Evolutionary conservation across 2,797 vertebrate genomes (phyloP).

Genomic region (Periophthalmus magnuspinnatus): DNA sequence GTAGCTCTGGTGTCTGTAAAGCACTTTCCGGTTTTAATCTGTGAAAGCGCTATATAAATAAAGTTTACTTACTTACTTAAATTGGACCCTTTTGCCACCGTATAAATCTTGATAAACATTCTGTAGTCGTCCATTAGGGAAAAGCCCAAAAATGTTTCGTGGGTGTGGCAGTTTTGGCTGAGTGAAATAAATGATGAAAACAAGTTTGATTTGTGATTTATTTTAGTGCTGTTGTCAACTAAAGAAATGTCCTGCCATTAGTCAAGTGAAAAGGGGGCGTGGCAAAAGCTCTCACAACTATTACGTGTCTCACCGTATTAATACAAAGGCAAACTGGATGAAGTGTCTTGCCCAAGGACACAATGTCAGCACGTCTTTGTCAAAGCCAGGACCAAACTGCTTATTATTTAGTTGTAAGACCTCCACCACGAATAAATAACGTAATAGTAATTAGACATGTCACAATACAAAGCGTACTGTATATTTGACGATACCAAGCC

Average conservation of each 20-base stretch:
- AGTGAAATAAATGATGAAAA: background rate
- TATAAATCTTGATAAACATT: no score
- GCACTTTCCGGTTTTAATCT: no score
- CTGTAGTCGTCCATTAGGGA: background rate
- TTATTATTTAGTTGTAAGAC: background rate
- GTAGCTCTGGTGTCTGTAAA: no score
- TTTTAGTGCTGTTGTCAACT: no score
- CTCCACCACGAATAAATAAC: background rate
- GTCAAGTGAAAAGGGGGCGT: no score
- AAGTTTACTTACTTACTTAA: no score
- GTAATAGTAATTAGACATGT: background rate
- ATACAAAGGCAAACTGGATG: background rate
- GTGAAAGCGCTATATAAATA: no score
- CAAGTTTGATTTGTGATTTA: no score
- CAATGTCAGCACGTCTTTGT: background rate
- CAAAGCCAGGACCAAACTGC: background rate
- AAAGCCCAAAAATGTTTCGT: background rate
- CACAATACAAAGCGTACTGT: background rate
- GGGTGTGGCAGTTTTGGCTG: background rate
- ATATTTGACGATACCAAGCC: slow-evolving; percentile 44
- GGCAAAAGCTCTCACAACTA: no score
- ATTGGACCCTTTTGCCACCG: background rate
- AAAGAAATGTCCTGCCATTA: no score
- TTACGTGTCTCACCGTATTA: no score
- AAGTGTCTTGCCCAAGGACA: background rate